Evolutionary conservation across 1,140 invertebrate genomes (phyloP), one percentile per base, ranked within the genome.

Genomic region (Trigoniulus corallinus): DNA sequence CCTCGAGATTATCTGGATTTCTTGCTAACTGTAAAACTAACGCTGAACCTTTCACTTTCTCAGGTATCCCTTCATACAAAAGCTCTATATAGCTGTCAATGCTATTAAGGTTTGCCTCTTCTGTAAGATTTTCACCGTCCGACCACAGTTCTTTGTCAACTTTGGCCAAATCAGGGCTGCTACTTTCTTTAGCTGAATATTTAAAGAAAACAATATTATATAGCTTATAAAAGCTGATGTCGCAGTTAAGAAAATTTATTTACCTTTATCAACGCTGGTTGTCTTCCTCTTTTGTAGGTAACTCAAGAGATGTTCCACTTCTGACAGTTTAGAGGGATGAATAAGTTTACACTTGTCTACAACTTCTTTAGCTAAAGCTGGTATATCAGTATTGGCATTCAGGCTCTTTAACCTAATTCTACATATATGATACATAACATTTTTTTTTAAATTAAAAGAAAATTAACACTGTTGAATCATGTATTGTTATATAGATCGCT

Each of bases 21-120:
- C 87, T 76, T 1, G 92, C 83, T 45, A 98, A 73, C 66, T 92
- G 83, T 46, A 95, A 72, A 54, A 98, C 87, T 47, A 91, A 71
- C 15, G 81, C 80, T n/a, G 92, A 88, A 26, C 88, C 93, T 67
- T 84, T 82, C 23, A 94, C 81, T 73, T 96, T 96, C 58, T 89
- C 88, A 39, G 80, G 73, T 57, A 93, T 80, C 56, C 91, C 91
- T 70, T 98, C 95, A 67, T 98, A 99, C 2, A 99, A 69, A 52
- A 98, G 70, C 68, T 98, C 94, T 41, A 97, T 82, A 67, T 98
- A 98, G 58, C 82, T 81, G 62, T 96, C 88, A n/a, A 75, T 56
- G 56, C 69, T 66, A 58, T 68, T 71, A 44, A 96, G 76, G 64
- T 82, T 81, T 58, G 85, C 84, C 47, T 88, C 58, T 53, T 71